A percentile compares a stretch with the other conserved stretches of the same genome.
phyloP scores from a whole-genome alignment of 2,888 invertebrate species.

The Amiota minor region DNA sequence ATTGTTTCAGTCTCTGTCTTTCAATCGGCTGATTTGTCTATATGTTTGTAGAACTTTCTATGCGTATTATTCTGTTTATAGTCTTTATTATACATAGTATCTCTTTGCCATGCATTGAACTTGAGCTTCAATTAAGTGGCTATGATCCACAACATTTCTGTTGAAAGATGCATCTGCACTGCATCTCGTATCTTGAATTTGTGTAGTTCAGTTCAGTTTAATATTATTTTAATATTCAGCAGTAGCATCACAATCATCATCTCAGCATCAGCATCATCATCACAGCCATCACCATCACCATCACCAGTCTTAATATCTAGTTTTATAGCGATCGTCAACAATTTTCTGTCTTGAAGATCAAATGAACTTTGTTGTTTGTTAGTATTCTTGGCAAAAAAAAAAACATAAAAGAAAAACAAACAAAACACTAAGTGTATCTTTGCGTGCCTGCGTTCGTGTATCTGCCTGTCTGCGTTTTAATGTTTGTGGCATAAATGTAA shows the following conservation, averaged over 20 bases:
- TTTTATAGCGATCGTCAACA: constrained; percentile 16
- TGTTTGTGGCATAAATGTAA: constrained; percentile 28
- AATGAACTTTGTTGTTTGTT: too few species aligned
- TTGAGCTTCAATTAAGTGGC: constrained; percentile 28
- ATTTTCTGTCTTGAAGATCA: background rate
- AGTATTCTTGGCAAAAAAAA: too few species aligned
- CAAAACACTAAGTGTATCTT: constrained; percentile 12
- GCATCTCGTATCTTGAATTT: background rate
- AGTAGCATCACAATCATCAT: background rate
- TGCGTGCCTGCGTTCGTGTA: constrained; percentile 5
- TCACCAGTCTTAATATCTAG: background rate
- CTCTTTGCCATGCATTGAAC: constrained; percentile 24
- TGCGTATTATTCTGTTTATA: background rate
- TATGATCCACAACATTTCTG: constrained; percentile 6
- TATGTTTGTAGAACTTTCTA: constrained; percentile 2
- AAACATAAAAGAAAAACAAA: too few species aligned
- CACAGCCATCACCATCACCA: constrained; percentile 17
- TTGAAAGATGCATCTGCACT: constrained; percentile 32
- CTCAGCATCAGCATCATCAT: too few species aligned
- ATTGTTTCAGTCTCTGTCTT: background rate
- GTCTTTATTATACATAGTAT: background rate
- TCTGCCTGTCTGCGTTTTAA: background rate
- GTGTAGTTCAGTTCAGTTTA: background rate
- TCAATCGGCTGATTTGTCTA: background rate
- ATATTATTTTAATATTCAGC: constrained; percentile 22